Percentiles rank a stretch among this genome's conserved stretches.
Evolutionary conservation across 2,888 invertebrate species (phyloP).

Genomic region (Shargacucullia verbasci): DNA sequence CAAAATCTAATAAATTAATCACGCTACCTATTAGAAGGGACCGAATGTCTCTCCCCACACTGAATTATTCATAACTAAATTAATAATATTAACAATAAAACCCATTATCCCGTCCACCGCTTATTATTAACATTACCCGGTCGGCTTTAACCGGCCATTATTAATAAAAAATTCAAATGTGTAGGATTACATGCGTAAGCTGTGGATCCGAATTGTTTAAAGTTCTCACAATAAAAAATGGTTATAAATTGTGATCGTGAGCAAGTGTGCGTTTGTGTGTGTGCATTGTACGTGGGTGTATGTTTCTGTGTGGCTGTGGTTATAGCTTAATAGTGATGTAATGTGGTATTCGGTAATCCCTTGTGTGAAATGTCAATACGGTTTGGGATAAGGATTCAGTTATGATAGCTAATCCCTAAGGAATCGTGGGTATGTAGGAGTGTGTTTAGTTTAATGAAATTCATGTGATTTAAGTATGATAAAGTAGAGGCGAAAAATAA

Average conservation of each 20-base stretch:
- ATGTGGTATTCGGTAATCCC: slow-evolving; percentile 59
- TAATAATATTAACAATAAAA: slow-evolving; percentile 82
- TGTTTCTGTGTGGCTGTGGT: slow-evolving; percentile 39
- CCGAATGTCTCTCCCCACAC: slow-evolving; percentile 57
- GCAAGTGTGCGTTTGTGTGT: slow-evolving; percentile 9
- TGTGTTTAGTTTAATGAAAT: slow-evolving; percentile 31
- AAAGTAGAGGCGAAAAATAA: slow-evolving; percentile 2
- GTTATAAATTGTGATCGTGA: slow-evolving; percentile 52
- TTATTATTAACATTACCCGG: slow-evolving; percentile 70
- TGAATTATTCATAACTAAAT: slow-evolving; percentile 85
- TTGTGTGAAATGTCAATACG: slow-evolving; percentile 69
- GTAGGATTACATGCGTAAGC: slow-evolving; percentile 80
- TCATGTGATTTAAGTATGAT: slow-evolving; percentile 27
- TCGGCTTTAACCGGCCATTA: slow-evolving; percentile 70
- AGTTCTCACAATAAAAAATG: slow-evolving; percentile 78
- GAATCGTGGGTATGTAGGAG: slow-evolving; percentile 21
- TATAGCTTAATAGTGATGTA: slow-evolving; percentile 58
- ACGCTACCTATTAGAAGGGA: slow-evolving; percentile 46
- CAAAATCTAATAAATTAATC: slow-evolving; percentile 51
- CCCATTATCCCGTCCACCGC: slow-evolving; percentile 65
- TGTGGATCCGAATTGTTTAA: slow-evolving; percentile 79
- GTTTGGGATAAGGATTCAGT: slow-evolving; percentile 47
- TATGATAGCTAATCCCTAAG: slow-evolving; percentile 51
- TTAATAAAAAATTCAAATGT: slow-evolving; percentile 88
- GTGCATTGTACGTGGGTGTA: slow-evolving; percentile 14